phyloP scores from a whole-genome alignment of 1,140 invertebrate genomes.

The Eurosta solidaginis region DNA sequence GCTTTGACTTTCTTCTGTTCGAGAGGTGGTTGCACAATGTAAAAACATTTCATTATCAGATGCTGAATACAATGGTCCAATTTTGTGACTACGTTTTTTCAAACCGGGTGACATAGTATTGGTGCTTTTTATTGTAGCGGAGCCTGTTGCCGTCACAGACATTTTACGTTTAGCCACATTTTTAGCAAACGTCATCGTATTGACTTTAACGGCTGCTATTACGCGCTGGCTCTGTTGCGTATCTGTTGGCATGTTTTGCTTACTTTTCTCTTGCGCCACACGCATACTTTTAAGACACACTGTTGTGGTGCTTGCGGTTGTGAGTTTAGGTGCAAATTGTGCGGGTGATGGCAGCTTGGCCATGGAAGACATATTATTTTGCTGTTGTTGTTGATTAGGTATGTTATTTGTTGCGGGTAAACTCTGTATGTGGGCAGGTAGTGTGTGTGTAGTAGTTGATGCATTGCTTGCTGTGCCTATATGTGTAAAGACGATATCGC shows the following conservation, averaged over 20 bases:
- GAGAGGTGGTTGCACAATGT: not conserved
- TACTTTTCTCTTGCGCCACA: not conserved
- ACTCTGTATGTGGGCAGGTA: not conserved
- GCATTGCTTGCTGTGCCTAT: not conserved
- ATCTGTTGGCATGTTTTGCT: not conserved
- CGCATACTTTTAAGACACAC: not conserved
- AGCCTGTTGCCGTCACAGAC: not conserved
- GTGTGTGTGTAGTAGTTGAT: not conserved
- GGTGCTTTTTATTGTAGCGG: not conserved
- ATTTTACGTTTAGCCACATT: slow-evolving; percentile 13
- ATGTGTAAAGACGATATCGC: not conserved
- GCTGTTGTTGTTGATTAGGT: slow-evolving; percentile 25
- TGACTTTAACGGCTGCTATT: not conserved
- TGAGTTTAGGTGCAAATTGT: not conserved
- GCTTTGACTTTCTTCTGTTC: not conserved
- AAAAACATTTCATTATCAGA: not conserved
- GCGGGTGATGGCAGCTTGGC: not conserved
- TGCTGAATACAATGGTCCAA: not conserved
- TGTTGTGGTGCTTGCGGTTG: not conserved
- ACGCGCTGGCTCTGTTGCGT: not conserved
- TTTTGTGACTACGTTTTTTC: not conserved
- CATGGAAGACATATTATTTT: slow-evolving; percentile 34
- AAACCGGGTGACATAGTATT: not conserved
- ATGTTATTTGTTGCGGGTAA: not conserved
- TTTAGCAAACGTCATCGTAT: not conserved